Conservation (phyloP, 2,113 vertebrate species). For the Mus pahari region DNA sequence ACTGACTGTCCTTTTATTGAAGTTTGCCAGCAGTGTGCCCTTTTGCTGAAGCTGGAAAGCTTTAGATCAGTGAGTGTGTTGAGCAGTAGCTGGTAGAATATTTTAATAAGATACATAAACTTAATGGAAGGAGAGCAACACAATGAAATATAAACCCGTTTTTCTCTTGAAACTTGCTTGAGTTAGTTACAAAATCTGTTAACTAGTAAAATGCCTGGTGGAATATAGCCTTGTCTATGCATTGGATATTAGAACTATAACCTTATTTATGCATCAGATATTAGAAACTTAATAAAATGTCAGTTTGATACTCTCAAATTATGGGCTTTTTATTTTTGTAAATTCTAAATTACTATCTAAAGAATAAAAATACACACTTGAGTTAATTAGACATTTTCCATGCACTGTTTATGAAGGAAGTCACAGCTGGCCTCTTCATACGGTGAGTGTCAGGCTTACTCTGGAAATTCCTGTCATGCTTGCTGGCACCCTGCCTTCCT, state of each 20-base stretch:
- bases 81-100: slow-evolving; percentile 29
- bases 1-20: slow-evolving; percentile 49
- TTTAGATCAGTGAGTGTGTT: slow-evolving; percentile 52
- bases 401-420: background rate
- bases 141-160: background rate
- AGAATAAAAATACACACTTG: slow-evolving; percentile 32
- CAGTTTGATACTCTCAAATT: slow-evolving; percentile 18
- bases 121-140: slow-evolving; percentile 13
- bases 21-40: background rate
- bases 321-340: slow-evolving; percentile 17
- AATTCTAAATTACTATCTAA: slow-evolving; percentile 45
- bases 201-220: background rate
- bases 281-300: slow-evolving; percentile 44
- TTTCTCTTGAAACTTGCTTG: slow-evolving; percentile 57
- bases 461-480: background rate
- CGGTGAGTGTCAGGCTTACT: background rate
- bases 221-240: background rate
- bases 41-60: slow-evolving; percentile 57
- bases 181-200: slow-evolving; percentile 28
- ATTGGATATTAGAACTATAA: background rate
- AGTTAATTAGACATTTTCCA: slow-evolving; percentile 33
- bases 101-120: slow-evolving; percentile 40
- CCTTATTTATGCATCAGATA: slow-evolving; percentile 12
- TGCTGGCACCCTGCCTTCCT: background rate
- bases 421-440: slow-evolving; percentile 1